Base-by-base conservation (phyloP, 2,113 vertebrate genomes). In the Nothobranchius furzeri region DNA sequence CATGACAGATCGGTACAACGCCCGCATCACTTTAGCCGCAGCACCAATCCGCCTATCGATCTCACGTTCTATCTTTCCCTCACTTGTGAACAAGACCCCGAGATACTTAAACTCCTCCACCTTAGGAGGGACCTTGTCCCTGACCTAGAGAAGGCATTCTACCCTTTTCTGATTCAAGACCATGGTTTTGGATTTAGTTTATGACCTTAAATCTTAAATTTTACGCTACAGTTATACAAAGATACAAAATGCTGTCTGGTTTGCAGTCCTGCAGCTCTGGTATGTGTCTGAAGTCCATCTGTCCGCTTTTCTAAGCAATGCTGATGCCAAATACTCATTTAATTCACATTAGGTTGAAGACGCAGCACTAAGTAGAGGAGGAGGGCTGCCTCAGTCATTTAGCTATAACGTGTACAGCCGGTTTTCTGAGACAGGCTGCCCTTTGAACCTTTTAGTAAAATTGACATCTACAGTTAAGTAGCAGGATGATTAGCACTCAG, bases 391-490 rank as follows among this genome's bases (percentile, higher is more conserved):
- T 67, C 66, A 55, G 68, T 58, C 75, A 70, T 61, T 87, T 75
- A 78, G 81, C 69, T 71, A 51, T 71, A 76, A 88, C 72, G 77
- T 79, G 81, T 75, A 76, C 55, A 40, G 2, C 10, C 15, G 70
- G 68, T 64, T 72, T 37, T 67, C 64, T 69, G 67, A 75, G 84
- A 84, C 79, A 76, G 53, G 57, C 68, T 64, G 82, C 76, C 78
- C 74, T 87, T 79, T 84, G 71, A 89, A 81, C 87, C 87, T 88
- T 65, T 90, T 87, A 90, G 88, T 57, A 75, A 73, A 84, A 90
- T 86, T 90, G 80, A 88, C 82, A 88, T 86, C 85, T 67, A 77
- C 70, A 76, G 78, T 88, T 89, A 75, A 81, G 82, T 64, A 55
- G 69, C 56, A 0, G 59, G 64, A 81, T 91, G 80, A 86, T 88